These are phyloP conservation scores for Drymodes brunneopygia DNA, from an alignment of 2,113 vertebrate species.

Conservation along the genomic window DNA sequence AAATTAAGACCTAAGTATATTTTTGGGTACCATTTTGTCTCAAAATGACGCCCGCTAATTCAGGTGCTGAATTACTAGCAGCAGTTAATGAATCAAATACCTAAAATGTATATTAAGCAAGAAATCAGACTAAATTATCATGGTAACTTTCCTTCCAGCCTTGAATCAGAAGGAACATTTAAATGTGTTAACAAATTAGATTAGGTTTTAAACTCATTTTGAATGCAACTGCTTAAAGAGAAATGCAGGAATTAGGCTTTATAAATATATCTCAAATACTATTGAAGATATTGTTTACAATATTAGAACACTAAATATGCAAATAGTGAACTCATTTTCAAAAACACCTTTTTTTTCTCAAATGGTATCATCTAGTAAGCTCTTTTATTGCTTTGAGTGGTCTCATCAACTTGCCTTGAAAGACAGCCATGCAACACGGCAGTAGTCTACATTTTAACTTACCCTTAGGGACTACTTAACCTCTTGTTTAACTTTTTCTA, in stretches of 20 bases:
- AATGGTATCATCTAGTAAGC: conserved; percentile 4
- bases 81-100: not conserved
- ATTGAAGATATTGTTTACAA: conserved; percentile 37
- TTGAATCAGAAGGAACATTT: not conserved
- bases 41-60: not conserved
- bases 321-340: not conserved
- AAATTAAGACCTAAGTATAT: not conserved
- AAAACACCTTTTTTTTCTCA: conserved; percentile 36
- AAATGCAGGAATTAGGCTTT: not conserved
- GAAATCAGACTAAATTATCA: not conserved
- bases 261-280: not conserved
- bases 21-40: not conserved
- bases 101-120: not conserved
- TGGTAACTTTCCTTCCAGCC: not conserved
- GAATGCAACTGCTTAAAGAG: not conserved
- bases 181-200: not conserved
- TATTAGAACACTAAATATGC: not conserved
- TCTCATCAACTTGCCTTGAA: conserved; percentile 55
- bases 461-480: conserved; percentile 67
- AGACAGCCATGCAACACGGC: conserved; percentile 60
- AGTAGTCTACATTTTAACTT: conserved; percentile 67
- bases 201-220: not conserved
- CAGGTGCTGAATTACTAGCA: not conserved
- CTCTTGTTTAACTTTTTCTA: conserved; percentile 69
- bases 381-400: conserved; percentile 46